Conservation (phyloP, 2,888 invertebrate species). For the Steinernema hermaphroditum region DNA sequence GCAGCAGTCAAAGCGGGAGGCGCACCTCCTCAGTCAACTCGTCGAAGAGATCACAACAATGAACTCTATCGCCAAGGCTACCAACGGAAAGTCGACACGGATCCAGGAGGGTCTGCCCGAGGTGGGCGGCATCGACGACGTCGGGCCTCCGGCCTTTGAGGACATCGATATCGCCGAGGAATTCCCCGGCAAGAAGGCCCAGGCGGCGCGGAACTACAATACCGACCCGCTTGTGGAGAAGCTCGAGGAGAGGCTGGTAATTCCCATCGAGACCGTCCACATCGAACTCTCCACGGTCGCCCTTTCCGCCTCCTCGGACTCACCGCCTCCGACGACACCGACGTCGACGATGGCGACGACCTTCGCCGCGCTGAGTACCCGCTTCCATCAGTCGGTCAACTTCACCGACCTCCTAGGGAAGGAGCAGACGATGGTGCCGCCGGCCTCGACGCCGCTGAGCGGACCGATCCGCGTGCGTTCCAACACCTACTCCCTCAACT, state of each 20-base stretch:
- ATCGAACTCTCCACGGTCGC: neutral
- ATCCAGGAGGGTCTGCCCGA: constrained; percentile 16
- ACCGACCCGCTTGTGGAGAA: constrained; percentile 19
- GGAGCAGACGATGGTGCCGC: constrained; percentile 4
- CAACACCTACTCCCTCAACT: neutral
- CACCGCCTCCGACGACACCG: neutral
- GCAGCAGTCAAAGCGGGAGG: constrained; percentile 11
- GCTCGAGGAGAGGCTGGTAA: neutral
- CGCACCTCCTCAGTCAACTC: constrained; percentile 1
- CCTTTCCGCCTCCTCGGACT: constrained; percentile 24
- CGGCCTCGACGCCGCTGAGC: neutral
- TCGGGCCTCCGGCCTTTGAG: neutral
- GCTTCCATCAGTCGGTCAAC: constrained; percentile 18
- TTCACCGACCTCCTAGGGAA: constrained; percentile 2
- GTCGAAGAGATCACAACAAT: constrained; percentile 21
- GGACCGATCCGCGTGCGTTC: neutral
- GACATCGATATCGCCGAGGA: constrained; percentile 22
- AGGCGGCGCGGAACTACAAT: constrained; percentile 11
- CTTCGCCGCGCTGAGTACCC: neutral
- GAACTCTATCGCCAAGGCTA: neutral
- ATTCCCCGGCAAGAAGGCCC: neutral
- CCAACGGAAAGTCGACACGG: neutral
- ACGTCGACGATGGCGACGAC: neutral
- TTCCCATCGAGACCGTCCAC: neutral
- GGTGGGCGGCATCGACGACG: neutral